Evolutionary conservation across 2,113 vertebrate genomes (phyloP), one percentile per base, ranked within the genome.

Genomic region (Erythrocebus patas): DNA sequence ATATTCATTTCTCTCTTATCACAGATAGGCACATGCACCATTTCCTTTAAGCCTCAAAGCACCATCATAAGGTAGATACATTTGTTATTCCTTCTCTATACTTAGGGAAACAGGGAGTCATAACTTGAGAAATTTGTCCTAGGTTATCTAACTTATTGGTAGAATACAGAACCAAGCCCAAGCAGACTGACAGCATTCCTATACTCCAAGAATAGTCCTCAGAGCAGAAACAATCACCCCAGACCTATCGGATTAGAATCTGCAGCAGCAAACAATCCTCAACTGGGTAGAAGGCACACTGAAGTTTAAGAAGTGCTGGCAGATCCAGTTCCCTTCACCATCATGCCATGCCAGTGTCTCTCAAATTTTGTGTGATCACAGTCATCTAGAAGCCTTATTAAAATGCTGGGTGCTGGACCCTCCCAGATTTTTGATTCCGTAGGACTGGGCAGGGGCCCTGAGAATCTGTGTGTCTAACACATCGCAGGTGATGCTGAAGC

Each of bases 381-480:
- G 32, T 8, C 61, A 8, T 8, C 13, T 7, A 5, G 45, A 25
- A 73, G 8, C 0, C 72, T 35, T 17, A 27, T 25, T 20, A 57
- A 73, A 35, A 38, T 7, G 13, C 13, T 3, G 68, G 17, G 4
- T 0, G 1, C 52, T 17, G 22, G 14, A 30, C 76, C 43, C 50
- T 16, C 2, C 4, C 30, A 32, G 25, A 6, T 2, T 12, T 38
- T 4, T 18, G 11, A 20, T 2, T 35, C 23, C 10, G 75, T 0
- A 7, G 68, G 66, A 16, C 20, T 0, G 13, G 38, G 70, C 2
- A 1, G 7, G 38, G 30, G 52, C 3, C 43, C 14, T 35, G 1
- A 13, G n/a, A 9, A 64, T 4, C n/a, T 81, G n/a, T 55, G 5
- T 40, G 32, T 9, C 73, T 17, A 32, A 22, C 59, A 78, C 20